These are phyloP conservation scores for Amiota mariae DNA, from an alignment of 2,888 invertebrate genomes.

Conservation along the genomic window DNA sequence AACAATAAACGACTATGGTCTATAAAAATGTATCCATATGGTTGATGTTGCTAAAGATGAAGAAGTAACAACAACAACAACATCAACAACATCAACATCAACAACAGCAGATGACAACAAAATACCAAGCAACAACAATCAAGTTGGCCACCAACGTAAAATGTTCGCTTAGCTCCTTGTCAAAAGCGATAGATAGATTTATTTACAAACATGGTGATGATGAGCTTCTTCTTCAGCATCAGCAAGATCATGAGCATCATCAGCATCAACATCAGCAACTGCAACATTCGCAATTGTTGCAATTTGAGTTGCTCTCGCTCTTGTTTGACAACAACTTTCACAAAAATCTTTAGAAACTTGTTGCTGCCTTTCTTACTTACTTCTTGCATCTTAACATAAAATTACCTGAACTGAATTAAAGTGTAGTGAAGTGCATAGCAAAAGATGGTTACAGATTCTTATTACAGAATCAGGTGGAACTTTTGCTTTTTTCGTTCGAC, in stretches of 20 bases:
- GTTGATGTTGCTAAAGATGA: background rate
- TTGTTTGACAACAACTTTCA: conserved; percentile 39
- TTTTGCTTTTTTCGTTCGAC: conserved; percentile 36
- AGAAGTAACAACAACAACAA: conserved; percentile 2
- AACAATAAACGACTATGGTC: background rate
- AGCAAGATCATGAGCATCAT: conserved; percentile 13
- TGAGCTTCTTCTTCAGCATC: background rate
- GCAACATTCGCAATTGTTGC: background rate
- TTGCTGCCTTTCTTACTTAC: conserved; percentile 34
- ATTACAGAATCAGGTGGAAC: conserved; percentile 67
- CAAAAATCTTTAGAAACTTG: conserved; percentile 62
- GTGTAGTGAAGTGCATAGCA: background rate
- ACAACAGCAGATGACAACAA: background rate
- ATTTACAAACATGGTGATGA: background rate
- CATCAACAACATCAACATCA: conserved; percentile 7
- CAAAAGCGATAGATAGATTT: too few species aligned
- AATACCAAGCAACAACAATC: background rate
- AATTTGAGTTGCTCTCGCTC: background rate
- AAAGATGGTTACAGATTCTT: conserved; percentile 47
- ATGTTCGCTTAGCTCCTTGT: background rate
- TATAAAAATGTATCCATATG: background rate
- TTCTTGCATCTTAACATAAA: too few species aligned
- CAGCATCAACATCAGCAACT: conserved; percentile 50
- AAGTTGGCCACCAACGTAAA: background rate
- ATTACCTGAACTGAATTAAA: background rate